These are phyloP conservation scores for Polymixis lichenea DNA, from an alignment of 2,888 invertebrate species.

Conservation along the genomic window DNA sequence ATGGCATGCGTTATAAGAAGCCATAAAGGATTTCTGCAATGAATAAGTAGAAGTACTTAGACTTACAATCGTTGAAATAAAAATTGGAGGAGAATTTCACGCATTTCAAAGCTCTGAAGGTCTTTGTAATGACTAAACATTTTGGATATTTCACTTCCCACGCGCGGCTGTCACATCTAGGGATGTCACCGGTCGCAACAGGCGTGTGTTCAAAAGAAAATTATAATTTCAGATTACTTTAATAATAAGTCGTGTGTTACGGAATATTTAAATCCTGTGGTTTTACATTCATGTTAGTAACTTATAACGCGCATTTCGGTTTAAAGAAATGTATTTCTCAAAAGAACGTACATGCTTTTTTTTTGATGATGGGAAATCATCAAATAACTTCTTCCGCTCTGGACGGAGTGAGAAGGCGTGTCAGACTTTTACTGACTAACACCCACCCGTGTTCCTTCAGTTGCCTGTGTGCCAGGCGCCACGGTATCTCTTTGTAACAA, in stretches of 20 bases:
- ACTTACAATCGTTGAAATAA: constrained; percentile 43
- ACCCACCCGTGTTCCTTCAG: no score
- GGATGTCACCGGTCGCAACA: constrained; percentile 17
- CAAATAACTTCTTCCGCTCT: no score
- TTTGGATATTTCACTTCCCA: constrained; percentile 36
- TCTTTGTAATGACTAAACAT: constrained; percentile 46
- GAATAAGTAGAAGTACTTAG: constrained; percentile 40
- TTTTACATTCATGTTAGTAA: neutral
- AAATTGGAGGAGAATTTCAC: constrained; percentile 33
- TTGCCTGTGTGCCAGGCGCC: no score
- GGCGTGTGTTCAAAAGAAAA: constrained; percentile 27
- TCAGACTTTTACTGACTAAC: no score
- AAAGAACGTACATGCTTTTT: no score
- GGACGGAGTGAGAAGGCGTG: no score
- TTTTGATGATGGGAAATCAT: no score
- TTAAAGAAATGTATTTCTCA: no score
- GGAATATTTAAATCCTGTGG: neutral
- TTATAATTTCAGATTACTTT: constrained; percentile 18
- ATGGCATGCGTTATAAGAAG: constrained; percentile 48
- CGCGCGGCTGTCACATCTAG: constrained; percentile 29
- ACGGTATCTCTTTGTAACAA: no score
- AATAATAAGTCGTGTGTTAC: neutral
- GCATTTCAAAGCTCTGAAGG: constrained; percentile 31
- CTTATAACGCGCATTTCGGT: neutral
- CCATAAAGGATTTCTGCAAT: constrained; percentile 44